These are phyloP conservation scores for Hyalella azteca DNA, from an alignment of 2,888 invertebrate species.

Conservation along the genomic window DNA sequence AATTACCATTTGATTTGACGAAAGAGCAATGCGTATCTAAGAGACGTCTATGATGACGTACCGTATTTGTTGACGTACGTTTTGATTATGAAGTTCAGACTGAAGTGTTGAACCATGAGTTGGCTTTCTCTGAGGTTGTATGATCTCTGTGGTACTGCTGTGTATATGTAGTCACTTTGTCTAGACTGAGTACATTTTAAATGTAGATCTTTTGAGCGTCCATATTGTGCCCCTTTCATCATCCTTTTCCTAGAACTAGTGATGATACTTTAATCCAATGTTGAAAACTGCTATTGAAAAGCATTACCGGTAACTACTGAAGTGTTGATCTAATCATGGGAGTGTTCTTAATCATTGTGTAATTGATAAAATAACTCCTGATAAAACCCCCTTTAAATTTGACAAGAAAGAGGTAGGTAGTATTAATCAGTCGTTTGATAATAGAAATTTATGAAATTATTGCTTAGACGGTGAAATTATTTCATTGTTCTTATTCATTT, in stretches of 20 bases:
- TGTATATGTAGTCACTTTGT: constrained; percentile 30
- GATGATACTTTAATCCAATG: not conserved
- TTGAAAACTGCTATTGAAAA: not conserved
- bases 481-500: too few species aligned
- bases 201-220: constrained; percentile 15
- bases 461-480: too few species aligned
- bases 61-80: not conserved
- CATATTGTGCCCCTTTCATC: not conserved
- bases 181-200: constrained; percentile 20
- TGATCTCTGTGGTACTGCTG: constrained; percentile 1
- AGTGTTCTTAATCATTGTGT: not conserved
- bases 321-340: not conserved
- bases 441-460: too few species aligned
- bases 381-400: not conserved
- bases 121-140: constrained; percentile 1
- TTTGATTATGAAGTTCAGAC: not conserved
- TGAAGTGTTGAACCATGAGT: not conserved
- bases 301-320: not conserved
- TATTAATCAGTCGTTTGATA: too few species aligned
- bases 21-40: not conserved
- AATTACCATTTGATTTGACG: not conserved
- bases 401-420: not conserved
- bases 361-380: not conserved
- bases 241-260: not conserved
- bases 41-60: not conserved